These are phyloP conservation scores for Harpegnathos saltator DNA, from an alignment of 1,140 invertebrate genomes.

Conservation along the genomic window DNA sequence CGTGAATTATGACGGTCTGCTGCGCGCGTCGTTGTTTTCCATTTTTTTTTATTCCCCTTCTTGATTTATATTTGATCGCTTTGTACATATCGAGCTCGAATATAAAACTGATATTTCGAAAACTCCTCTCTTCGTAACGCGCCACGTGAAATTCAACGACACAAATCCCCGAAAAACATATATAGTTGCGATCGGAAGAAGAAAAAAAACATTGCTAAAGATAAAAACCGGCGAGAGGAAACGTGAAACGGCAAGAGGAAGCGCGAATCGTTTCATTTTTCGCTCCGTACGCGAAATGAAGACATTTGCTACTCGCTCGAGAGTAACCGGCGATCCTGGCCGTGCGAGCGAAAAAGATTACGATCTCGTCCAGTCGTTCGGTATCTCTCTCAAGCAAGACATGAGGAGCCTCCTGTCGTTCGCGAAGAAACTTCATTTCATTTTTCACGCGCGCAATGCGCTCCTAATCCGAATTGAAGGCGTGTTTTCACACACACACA, in stretches of 20 bases:
- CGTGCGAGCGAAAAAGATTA: slow-evolving; percentile 18
- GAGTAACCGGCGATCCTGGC: not conserved
- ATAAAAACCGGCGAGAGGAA: too few relatives aligned
- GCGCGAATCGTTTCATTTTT: not conserved
- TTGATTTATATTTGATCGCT: too few relatives aligned
- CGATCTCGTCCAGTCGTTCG: not conserved
- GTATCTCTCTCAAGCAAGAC: not conserved
- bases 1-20: too few relatives aligned
- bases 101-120: too few relatives aligned
- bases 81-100: too few relatives aligned
- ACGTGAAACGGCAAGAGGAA: not conserved
- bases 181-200: too few relatives aligned
- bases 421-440: not conserved
- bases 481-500: not conserved
- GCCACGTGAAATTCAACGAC: too few relatives aligned
- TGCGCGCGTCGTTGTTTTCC: too few relatives aligned
- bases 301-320: not conserved
- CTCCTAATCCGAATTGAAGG: not conserved
- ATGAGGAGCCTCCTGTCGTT: not conserved
- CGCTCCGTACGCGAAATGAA: not conserved
- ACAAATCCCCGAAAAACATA: too few relatives aligned
- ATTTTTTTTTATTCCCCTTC: too few relatives aligned
- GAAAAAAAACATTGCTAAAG: not conserved
- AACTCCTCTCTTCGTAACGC: too few relatives aligned
- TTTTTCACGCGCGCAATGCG: not conserved